phyloP scores from a whole-genome alignment of 2,888 invertebrate species.

The Yponomeuta sedellus region DNA sequence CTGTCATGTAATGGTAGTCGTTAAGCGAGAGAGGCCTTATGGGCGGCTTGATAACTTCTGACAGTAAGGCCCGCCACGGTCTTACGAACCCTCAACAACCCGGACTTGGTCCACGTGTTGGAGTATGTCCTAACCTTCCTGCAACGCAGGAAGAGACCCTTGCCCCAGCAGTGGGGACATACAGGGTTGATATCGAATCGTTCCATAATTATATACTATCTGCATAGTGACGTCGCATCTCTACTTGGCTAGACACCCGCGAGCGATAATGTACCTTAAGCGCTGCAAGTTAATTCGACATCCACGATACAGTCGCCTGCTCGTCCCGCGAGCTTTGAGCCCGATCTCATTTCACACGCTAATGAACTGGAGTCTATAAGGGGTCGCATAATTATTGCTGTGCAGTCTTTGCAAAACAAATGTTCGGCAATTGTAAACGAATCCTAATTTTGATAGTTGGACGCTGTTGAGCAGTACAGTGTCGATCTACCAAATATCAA shows the following conservation, averaged over 20 bases:
- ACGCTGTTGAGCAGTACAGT: too few relatives aligned
- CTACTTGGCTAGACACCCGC: neutral
- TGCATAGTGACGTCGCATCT: neutral
- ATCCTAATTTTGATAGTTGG: neutral
- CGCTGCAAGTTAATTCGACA: neutral
- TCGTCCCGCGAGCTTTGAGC: constrained; percentile 5
- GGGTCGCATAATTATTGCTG: neutral
- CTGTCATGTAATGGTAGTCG: too few relatives aligned
- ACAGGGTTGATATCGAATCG: too few relatives aligned
- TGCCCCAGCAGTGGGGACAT: too few relatives aligned
- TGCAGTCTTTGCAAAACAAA: neutral
- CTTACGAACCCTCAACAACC: too few relatives aligned
- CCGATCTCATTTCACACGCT: constrained; percentile 13
- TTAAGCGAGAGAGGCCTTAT: too few relatives aligned
- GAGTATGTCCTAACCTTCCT: too few relatives aligned
- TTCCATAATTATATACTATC: neutral
- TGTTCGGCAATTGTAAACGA: neutral
- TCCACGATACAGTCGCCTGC: neutral
- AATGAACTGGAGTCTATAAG: constrained; percentile 8
- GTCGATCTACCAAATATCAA: too few relatives aligned
- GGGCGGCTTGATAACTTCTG: too few relatives aligned
- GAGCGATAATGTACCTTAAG: neutral
- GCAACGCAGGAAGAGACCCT: too few relatives aligned
- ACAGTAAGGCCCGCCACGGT: too few relatives aligned
- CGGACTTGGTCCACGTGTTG: too few relatives aligned